phyloP scores from a whole-genome alignment of 2,113 vertebrate species.

The Rhabdomys dilectus region DNA sequence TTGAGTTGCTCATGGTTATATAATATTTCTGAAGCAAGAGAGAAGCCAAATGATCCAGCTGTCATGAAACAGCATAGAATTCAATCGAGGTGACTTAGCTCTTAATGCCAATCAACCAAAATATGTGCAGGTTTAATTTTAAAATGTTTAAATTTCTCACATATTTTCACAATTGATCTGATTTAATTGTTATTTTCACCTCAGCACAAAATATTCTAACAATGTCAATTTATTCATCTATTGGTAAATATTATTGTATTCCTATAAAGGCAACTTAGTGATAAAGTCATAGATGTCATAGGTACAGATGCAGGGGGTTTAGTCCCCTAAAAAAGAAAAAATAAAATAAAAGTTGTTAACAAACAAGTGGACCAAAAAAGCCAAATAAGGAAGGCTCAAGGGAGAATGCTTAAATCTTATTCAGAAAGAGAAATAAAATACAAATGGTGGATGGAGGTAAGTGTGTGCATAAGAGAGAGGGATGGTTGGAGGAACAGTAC shows the following conservation, averaged over 20 bases:
- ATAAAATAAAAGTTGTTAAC: neutral
- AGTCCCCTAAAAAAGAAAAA: neutral
- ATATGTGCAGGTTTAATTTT: neutral
- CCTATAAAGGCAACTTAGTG: neutral
- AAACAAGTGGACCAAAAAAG: neutral
- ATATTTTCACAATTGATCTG: conserved; percentile 8
- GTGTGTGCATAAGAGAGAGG: too few relatives aligned
- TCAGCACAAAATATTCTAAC: neutral
- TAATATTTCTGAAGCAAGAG: neutral
- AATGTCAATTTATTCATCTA: neutral
- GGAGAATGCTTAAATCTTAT: too few relatives aligned
- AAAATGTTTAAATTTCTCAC: neutral
- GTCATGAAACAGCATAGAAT: neutral
- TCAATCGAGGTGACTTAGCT: conserved; percentile 22
- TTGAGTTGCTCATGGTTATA: neutral
- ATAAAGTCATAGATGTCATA: neutral
- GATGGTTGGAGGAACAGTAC: too few relatives aligned
- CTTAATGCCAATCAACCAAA: conserved; percentile 34
- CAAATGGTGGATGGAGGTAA: too few relatives aligned
- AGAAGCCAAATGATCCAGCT: neutral
- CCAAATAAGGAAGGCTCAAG: too few relatives aligned
- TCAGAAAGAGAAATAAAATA: too few relatives aligned
- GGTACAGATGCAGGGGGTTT: neutral
- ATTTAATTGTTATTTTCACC: conserved; percentile 35
- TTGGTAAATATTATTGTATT: neutral